phyloP scores from a whole-genome alignment of 1,140 invertebrate genomes.

The Trachelipus rathkii region DNA sequence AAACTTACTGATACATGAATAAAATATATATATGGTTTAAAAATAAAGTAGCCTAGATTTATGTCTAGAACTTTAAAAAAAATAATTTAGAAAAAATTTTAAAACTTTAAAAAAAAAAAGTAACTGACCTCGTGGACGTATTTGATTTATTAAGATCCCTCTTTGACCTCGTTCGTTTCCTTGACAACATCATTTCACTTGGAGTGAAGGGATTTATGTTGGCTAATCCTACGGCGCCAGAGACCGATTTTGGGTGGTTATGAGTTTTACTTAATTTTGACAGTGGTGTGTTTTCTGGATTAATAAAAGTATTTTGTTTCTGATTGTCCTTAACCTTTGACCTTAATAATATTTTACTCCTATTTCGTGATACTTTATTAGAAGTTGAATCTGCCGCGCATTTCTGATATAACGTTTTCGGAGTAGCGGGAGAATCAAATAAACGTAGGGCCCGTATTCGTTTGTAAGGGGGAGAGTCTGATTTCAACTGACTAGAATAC shows the following conservation, averaged over 20 bases:
- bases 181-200: not conserved
- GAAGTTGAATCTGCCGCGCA: not conserved
- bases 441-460: not conserved
- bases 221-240: not conserved
- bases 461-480: not conserved
- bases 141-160: not conserved
- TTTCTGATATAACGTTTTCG: not conserved
- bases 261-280: not conserved
- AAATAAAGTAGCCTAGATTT: too few relatives aligned
- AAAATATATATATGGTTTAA: too few relatives aligned
- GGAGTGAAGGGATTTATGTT: not conserved
- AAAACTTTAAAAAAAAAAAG: too few relatives aligned
- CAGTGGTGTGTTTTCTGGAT: not conserved
- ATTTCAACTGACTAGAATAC: not conserved
- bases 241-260: not conserved
- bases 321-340: not conserved
- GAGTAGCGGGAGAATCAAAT: conserved; percentile 7
- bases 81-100: too few relatives aligned
- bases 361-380: not conserved
- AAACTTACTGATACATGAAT: too few relatives aligned
- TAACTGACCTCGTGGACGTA: not conserved
- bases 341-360: not conserved
- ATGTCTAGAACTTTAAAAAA: too few relatives aligned
- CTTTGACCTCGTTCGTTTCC: not conserved
- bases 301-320: not conserved